phyloP scores from a whole-genome alignment of 1,140 invertebrate species.

The Probaryconus sp. region DNA sequence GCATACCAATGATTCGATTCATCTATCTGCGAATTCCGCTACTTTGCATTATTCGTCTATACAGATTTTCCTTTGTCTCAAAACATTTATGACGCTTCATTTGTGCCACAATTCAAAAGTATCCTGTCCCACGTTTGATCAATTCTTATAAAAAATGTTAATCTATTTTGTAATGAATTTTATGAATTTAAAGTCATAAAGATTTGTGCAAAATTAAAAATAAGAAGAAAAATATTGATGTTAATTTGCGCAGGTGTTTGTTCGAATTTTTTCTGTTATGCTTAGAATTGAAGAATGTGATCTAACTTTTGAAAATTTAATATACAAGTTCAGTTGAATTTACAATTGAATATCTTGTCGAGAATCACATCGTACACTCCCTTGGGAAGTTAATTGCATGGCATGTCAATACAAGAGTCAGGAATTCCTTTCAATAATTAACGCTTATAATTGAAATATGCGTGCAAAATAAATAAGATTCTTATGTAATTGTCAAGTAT shows the following conservation, averaged over 20 bases:
- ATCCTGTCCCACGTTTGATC: too few species aligned
- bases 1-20: constrained; percentile 71
- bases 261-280: too few species aligned
- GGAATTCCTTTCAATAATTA: constrained; percentile 57
- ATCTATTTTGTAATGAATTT: too few species aligned
- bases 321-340: constrained; percentile 52
- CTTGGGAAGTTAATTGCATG: constrained; percentile 44
- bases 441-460: constrained; percentile 56
- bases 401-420: constrained; percentile 47
- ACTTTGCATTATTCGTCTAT: constrained; percentile 32
- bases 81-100: constrained; percentile 44
- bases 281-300: too few species aligned
- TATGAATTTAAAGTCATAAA: too few species aligned
- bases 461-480: constrained; percentile 54
- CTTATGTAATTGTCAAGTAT: constrained; percentile 54
- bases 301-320: constrained; percentile 30
- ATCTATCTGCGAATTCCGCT: constrained; percentile 20
- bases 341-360: constrained; percentile 53
- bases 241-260: too few species aligned
- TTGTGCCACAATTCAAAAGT: constrained; percentile 12
- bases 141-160: too few species aligned
- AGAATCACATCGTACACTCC: constrained; percentile 40
- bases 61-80: constrained; percentile 30
- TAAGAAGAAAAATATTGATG: too few species aligned
- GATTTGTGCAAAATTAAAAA: too few species aligned